Evolutionary conservation across 1,140 invertebrate species (phyloP), one percentile per base, ranked within the genome.

Genomic region (Drosophila pectinifera): DNA sequence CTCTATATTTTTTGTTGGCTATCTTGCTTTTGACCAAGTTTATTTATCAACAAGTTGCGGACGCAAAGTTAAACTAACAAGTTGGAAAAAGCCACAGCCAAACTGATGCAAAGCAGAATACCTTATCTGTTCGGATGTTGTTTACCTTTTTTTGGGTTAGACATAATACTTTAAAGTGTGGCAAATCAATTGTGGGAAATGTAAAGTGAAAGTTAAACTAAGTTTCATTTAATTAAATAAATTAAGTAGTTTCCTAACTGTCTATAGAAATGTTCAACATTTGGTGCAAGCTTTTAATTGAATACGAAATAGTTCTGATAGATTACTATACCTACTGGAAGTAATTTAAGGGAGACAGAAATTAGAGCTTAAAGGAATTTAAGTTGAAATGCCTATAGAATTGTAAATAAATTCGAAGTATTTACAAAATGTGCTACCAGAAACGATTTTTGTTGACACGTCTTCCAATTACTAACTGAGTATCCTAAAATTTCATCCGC

Each of bases 61-160:
- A 18, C 16, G 3, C 18, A 7, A 14, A 41, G 7, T 34, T 0
- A 22, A 59, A 43, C 10, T 22, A 10, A 10, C 24, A n/a, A n/a
- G n/a, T n/a, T n/a, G n/a, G n/a, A n/a, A n/a, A n/a, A n/a, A n/a
- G 36, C 18, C 31, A 39, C 11, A 28, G 48, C 18, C 24, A 67
- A n/a, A n/a, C n/a, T n/a, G n/a, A n/a, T n/a, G n/a, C n/a, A n/a
- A n/a, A n/a, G n/a, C n/a, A n/a, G 24, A 24, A 24, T 24, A 24
- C 5, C 24, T 24, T 5, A 78, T 57, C 51, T 46, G 39, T 59
- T 20, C n/a, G n/a, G 57, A 20, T 22, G 16, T 16, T 49, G n/a
- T 41, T 18, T 22, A 24, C 36, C 6, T 20, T 36, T 16, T n/a
- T 10, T 26, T 13, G 4, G 8, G 7, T 20, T 28, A 38, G 4